These are phyloP conservation scores for Campylorhamphus procurvoides DNA, from an alignment of 2,113 vertebrate species.

Conservation along the genomic window DNA sequence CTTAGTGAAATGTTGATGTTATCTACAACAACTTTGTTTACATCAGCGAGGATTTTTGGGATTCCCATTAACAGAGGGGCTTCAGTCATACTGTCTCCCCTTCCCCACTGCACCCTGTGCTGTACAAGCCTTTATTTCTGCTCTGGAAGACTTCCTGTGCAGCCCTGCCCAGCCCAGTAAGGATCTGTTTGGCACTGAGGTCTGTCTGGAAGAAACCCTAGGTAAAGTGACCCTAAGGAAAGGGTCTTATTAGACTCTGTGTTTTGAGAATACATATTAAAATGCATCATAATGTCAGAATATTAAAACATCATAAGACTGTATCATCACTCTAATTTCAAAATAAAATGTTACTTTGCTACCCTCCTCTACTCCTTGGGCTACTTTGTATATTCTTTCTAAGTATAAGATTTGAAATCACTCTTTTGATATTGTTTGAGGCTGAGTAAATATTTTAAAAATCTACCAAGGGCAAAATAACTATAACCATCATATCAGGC, in stretches of 20 bases:
- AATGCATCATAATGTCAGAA: background rate
- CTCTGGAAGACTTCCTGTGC: background rate
- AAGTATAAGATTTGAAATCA: background rate
- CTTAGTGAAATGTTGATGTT: background rate
- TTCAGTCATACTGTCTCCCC: fast-evolving
- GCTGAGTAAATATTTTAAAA: background rate
- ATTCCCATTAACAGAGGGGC: background rate
- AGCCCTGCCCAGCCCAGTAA: background rate
- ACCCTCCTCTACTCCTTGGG: background rate
- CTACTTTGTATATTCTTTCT: background rate
- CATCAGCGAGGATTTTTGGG: background rate
- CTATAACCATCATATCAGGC: background rate
- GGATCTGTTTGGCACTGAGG: background rate
- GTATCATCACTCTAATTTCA: background rate
- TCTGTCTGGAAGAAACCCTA: background rate
- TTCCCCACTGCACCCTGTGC: fast-evolving
- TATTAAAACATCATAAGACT: background rate
- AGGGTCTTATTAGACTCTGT: background rate
- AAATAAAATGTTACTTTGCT: background rate
- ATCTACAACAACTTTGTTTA: background rate
- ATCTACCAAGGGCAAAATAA: background rate
- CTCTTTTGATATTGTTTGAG: background rate
- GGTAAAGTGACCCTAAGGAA: background rate
- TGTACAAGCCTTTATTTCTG: background rate
- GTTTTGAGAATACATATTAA: background rate